These are phyloP conservation scores for Neoitamus cyanurus DNA, from an alignment of 2,888 invertebrate species.

Conservation along the genomic window DNA sequence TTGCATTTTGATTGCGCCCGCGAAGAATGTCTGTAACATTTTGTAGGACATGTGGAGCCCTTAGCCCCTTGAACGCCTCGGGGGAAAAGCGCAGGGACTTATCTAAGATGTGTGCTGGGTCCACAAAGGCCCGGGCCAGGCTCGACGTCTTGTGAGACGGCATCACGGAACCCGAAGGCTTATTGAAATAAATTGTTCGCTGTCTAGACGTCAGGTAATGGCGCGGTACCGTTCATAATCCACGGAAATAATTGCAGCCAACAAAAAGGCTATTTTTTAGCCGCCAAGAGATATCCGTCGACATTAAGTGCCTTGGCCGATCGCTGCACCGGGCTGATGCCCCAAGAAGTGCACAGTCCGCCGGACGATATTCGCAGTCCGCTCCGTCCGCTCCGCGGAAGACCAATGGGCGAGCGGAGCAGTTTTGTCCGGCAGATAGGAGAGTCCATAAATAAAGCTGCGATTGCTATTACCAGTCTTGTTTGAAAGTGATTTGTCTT, in stretches of 20 bases:
- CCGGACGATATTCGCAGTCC: neutral
- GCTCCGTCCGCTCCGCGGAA: neutral
- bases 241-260: constrained; percentile 30
- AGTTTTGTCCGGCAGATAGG: neutral
- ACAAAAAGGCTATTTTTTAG: constrained; percentile 7
- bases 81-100: neutral
- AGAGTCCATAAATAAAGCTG: constrained; percentile 26
- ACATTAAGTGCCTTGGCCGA: constrained; percentile 16
- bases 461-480: constrained; percentile 35
- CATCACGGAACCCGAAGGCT: constrained; percentile 27
- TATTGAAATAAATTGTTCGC: constrained; percentile 38
- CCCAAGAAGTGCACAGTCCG: constrained; percentile 3
- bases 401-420: neutral
- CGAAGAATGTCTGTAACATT: neutral
- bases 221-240: constrained; percentile 42
- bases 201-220: constrained; percentile 45
- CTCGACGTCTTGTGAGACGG: neutral
- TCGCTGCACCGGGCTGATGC: neutral
- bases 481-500: constrained; percentile 40
- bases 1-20: constrained; percentile 3
- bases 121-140: neutral
- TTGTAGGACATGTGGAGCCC: constrained; percentile 14
- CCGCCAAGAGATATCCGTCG: neutral
- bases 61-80: neutral
- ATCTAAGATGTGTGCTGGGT: neutral